Conservation (phyloP, 2,888 invertebrate genomes). For the Choreutis nemorana region DNA sequence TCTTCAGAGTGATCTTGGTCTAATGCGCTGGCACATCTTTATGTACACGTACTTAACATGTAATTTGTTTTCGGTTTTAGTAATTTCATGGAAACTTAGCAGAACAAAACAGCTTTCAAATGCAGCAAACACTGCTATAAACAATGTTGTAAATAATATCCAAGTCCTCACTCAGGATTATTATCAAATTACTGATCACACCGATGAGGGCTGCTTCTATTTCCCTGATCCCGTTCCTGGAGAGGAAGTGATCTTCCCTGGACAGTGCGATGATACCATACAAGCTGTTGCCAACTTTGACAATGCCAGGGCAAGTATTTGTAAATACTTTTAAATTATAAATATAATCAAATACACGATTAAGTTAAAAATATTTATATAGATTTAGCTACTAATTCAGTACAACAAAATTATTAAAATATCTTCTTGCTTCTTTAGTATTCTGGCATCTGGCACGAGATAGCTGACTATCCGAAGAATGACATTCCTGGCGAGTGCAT, state of each 20-base stretch:
- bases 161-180: conserved; percentile 28
- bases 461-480: conserved; percentile 8
- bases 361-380: neutral
- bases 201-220: conserved; percentile 33
- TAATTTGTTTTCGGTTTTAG: no score
- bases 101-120: conserved; percentile 21
- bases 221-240: conserved; percentile 28
- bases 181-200: conserved; percentile 24
- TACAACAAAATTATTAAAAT: neutral
- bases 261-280: conserved; percentile 32
- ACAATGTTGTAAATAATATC: conserved; percentile 17
- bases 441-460: conserved; percentile 11
- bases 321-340: conserved; percentile 6
- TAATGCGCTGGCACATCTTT: no score
- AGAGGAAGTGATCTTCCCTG: conserved; percentile 32
- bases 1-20: no score
- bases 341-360: neutral
- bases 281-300: conserved; percentile 26
- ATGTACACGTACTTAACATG: no score
- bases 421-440: conserved; percentile 9
- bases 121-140: conserved; percentile 15
- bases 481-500: conserved; percentile 6
- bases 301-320: conserved; percentile 18
- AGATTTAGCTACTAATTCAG: neutral
- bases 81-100: conserved; percentile 49